Base-by-base conservation (phyloP, 2,888 invertebrate species). In the Drosophila nigricruria region DNA sequence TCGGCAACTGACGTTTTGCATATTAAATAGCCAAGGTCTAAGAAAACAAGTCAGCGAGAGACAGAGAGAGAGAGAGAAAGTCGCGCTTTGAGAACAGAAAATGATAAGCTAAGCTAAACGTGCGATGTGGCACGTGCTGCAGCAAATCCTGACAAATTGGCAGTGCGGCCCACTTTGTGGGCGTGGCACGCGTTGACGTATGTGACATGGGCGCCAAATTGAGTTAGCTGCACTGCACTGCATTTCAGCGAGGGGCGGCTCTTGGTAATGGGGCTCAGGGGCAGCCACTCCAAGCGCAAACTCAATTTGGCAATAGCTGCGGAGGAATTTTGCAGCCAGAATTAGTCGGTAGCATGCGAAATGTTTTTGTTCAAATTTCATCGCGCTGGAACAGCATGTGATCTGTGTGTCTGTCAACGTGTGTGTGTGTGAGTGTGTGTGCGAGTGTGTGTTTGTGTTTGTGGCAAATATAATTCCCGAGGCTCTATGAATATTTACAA, bases 91-190 rank as follows among this genome's bases (percentile, higher is more conserved):
- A 78, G 85, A 86, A 86, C 76, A 78, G 85, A 86, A 86, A 86
- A 86, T 86, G 89, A 87, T 86, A 86, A 86, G 86, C 86, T 86
- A 84, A 86, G 86, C 89, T 89, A 89, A 86, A 86, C 86, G 86
- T 86, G 86, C 86, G 57, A 65, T 73, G 77, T 80, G 73, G 89
- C 88, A 86, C 86, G 86, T 86, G 86, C 89, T 87, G 82, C 86
- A 60, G 36, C 79, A 73, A 70, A 82, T 70, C 56, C 87, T 78
- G 82, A 87, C 89, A 89, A 86, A 89, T 86, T 89, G 89, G 78
- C 83, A 81, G 68, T 70, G 69, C 69, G 72, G 57, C 73, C 50
- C 56, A 67, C 53, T 53, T 38, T 70, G 81, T 74, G 82, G 88
- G 85, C 87, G 89, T 80, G 85, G 50, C 73, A 49, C 79, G 86